Conservation (phyloP, 2,113 vertebrate genomes). For the Ophiodon elongatus region DNA sequence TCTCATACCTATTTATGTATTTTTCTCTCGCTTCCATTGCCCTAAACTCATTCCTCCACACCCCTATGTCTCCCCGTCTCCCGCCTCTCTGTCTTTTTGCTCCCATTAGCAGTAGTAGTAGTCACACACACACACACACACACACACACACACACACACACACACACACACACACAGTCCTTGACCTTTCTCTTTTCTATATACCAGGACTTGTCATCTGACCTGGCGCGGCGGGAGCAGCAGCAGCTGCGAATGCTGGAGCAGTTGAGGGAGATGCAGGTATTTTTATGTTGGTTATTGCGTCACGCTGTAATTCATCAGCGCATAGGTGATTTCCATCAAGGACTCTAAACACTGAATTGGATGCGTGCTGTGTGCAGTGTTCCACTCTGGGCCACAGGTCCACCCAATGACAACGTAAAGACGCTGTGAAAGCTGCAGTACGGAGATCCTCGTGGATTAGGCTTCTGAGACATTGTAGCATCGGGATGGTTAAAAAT, state of each 20-base stretch:
- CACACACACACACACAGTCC: conserved; percentile 5
- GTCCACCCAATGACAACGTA: background rate
- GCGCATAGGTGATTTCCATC: conserved; percentile 4
- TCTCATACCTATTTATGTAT: background rate
- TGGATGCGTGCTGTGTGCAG: background rate
- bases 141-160: conserved; percentile 10
- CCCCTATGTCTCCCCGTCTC: background rate
- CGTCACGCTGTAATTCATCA: background rate
- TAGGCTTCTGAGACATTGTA: background rate
- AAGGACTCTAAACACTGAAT: background rate
- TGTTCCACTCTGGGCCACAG: background rate
- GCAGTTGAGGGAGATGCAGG: conserved; percentile 91
- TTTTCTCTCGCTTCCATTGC: background rate
- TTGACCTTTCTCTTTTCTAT: conserved; percentile 53
- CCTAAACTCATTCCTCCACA: background rate
- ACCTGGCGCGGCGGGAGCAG: conserved; percentile 88
- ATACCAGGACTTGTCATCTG: conserved; percentile 84
- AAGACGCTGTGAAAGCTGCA: background rate
- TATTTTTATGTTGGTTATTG: conserved; percentile 29
- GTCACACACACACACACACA: background rate
- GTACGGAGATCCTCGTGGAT: conserved; percentile 9
- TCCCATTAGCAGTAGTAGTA: background rate
- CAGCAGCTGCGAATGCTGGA: conserved; percentile 90
- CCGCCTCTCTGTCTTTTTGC: background rate
- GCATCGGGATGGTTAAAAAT: background rate